A percentile compares a stretch with the other conserved stretches of the same genome.
Conservation (phyloP, 2,888 invertebrate species). For the Criorhina ranunculi region DNA sequence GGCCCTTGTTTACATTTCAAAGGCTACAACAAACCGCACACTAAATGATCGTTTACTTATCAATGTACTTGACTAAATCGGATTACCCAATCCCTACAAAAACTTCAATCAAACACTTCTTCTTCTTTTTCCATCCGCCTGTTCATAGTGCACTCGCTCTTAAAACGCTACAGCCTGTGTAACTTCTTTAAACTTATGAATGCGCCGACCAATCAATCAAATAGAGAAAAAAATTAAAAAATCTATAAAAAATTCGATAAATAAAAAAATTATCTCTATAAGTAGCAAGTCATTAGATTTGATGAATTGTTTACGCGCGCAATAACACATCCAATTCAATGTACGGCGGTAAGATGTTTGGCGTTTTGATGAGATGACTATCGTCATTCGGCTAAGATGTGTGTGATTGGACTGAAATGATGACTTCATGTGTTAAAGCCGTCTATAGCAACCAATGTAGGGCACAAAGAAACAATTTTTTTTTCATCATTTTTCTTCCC, state of each 20-base stretch:
- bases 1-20: too few species aligned
- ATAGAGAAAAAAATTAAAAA: slow-evolving; percentile 26
- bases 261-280: slow-evolving; percentile 58
- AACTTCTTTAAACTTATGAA: slow-evolving; percentile 59
- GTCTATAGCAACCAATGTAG: slow-evolving; percentile 40
- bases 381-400: slow-evolving; percentile 44
- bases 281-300: slow-evolving; percentile 76
- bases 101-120: slow-evolving; percentile 38
- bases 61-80: slow-evolving; percentile 59
- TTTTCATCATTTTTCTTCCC: slow-evolving; percentile 35
- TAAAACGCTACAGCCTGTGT: slow-evolving; percentile 37
- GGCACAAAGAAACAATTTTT: slow-evolving; percentile 62
- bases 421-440: slow-evolving; percentile 45
- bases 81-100: slow-evolving; percentile 42
- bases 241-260: slow-evolving; percentile 50
- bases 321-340: slow-evolving; percentile 64
- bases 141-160: not conserved
- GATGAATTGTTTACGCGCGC: slow-evolving; percentile 74
- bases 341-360: slow-evolving; percentile 30
- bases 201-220: slow-evolving; percentile 69
- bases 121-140: slow-evolving; percentile 22
- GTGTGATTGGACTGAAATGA: slow-evolving; percentile 36
- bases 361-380: slow-evolving; percentile 56
- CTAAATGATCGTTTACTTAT: slow-evolving; percentile 58
- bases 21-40: slow-evolving; percentile 17